Conservation (phyloP, 2,113 vertebrate genomes). For the Semicossyphus pulcher region DNA sequence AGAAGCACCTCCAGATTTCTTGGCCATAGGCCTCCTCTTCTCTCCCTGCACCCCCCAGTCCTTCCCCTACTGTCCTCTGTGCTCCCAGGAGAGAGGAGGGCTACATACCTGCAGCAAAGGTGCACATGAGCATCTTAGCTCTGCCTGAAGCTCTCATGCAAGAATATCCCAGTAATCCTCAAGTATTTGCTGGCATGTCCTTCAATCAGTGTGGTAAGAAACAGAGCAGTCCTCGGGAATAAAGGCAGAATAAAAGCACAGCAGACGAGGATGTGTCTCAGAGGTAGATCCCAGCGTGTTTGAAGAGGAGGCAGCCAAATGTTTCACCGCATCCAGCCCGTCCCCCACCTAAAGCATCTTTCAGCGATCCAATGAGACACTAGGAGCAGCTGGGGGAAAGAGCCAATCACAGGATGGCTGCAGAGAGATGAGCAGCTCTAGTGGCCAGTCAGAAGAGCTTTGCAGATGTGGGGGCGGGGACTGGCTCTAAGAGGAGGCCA, state of each 20-base stretch:
- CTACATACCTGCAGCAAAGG: conserved; percentile 15
- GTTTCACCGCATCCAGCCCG: conserved; percentile 60
- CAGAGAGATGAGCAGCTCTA: conserved; percentile 35
- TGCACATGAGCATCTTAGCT: conserved; percentile 10
- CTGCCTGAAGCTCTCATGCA: not conserved
- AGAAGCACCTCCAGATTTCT: conserved; percentile 53
- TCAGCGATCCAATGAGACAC: conserved; percentile 58
- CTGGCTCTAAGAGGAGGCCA: not conserved
- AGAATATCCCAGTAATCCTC: conserved; percentile 29
- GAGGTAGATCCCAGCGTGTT: conserved; percentile 32
- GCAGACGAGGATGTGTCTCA: not conserved
- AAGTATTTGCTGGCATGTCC: not conserved
- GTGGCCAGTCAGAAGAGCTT: conserved; percentile 48
- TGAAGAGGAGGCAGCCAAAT: conserved; percentile 34
- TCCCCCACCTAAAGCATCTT: conserved; percentile 36
- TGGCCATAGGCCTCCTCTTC: conserved; percentile 31
- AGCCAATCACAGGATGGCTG: conserved; percentile 58
- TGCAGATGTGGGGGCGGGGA: conserved; percentile 20
- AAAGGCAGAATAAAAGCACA: conserved; percentile 16
- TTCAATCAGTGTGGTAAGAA: not conserved
- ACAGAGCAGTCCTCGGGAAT: not conserved
- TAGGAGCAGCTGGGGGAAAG: conserved; percentile 6
- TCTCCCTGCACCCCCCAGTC: not conserved
- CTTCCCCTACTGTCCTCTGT: conserved; percentile 12
- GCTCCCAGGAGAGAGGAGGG: conserved; percentile 35